Evolutionary conservation across 2,888 invertebrate genomes (phyloP).

Genomic region (Watsonalla binaria): DNA sequence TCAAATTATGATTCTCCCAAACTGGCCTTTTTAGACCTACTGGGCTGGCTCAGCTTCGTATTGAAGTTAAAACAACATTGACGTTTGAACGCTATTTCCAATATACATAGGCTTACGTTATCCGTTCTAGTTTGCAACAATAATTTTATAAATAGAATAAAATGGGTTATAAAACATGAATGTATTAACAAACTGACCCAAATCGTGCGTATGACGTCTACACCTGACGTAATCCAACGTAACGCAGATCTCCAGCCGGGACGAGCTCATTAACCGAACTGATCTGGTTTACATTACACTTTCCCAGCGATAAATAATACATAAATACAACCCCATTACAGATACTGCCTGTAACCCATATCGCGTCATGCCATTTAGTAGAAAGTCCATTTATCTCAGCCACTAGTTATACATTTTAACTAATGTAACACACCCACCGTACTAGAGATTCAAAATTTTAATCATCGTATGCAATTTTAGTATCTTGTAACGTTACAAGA

Average conservation of each 20-base stretch:
- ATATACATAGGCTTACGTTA: constrained; percentile 15
- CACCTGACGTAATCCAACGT: constrained; percentile 57
- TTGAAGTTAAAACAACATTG: not conserved
- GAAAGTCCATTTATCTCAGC: constrained; percentile 17
- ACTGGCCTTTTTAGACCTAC: too few relatives aligned
- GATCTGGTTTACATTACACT: constrained; percentile 46
- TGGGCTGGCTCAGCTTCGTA: not conserved
- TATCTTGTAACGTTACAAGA: not conserved
- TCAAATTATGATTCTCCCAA: not conserved
- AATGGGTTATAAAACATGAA: constrained; percentile 61
- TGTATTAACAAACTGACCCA: constrained; percentile 66
- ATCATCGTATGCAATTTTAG: too few relatives aligned
- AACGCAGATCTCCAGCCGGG: constrained; percentile 32
- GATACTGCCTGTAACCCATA: constrained; percentile 10
- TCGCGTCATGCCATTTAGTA: constrained; percentile 20
- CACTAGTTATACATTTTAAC: not conserved
- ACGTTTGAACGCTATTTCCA: constrained; percentile 1
- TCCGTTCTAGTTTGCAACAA: constrained; percentile 43
- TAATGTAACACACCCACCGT: not conserved
- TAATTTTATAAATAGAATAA: constrained; percentile 50
- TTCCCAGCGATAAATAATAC: constrained; percentile 21
- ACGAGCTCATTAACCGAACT: constrained; percentile 43
- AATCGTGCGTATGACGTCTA: constrained; percentile 61
- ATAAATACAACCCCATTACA: constrained; percentile 17
- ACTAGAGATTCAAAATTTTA: not conserved